Evolutionary conservation across 1,140 invertebrate genomes (phyloP).

Genomic region (Ceratina australensis): DNA sequence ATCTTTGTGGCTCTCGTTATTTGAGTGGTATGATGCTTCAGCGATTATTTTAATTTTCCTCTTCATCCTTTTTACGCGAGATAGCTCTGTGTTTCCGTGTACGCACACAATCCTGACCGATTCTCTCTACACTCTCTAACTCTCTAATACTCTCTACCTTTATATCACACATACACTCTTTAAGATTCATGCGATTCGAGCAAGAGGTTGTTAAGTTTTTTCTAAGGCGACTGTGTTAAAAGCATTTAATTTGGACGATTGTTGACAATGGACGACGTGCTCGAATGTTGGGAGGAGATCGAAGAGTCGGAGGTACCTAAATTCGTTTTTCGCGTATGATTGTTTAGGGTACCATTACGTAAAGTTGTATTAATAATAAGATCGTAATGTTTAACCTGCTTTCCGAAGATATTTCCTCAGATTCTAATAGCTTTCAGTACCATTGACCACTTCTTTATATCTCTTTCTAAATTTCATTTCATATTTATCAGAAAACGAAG

Average conservation of each 20-base stretch:
- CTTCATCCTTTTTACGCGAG: too few species aligned
- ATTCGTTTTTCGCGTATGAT: constrained; percentile 51
- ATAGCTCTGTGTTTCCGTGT: too few species aligned
- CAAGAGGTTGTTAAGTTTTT: constrained; percentile 29
- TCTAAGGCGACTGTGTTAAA: constrained; percentile 3
- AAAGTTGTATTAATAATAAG: constrained; percentile 2
- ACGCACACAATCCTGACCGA: too few species aligned
- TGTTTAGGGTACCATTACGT: not conserved
- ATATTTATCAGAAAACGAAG: not conserved
- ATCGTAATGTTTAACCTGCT: constrained; percentile 49
- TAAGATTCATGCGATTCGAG: constrained; percentile 23
- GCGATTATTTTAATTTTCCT: too few species aligned
- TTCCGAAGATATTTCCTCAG: not conserved
- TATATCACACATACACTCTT: constrained; percentile 5
- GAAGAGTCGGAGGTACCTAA: constrained; percentile 83
- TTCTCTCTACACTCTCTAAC: too few species aligned
- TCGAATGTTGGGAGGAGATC: constrained; percentile 92
- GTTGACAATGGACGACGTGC: constrained; percentile 81
- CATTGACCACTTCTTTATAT: too few species aligned
- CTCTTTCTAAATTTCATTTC: too few species aligned
- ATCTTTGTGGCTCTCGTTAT: too few species aligned
- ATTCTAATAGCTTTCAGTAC: not conserved
- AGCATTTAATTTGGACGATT: constrained; percentile 20
- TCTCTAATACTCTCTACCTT: too few species aligned
- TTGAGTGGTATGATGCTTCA: too few species aligned